Evolutionary conservation across 1,140 invertebrate genomes (phyloP), one percentile per base, ranked within the genome.

Genomic region (Cylas formicarius): DNA sequence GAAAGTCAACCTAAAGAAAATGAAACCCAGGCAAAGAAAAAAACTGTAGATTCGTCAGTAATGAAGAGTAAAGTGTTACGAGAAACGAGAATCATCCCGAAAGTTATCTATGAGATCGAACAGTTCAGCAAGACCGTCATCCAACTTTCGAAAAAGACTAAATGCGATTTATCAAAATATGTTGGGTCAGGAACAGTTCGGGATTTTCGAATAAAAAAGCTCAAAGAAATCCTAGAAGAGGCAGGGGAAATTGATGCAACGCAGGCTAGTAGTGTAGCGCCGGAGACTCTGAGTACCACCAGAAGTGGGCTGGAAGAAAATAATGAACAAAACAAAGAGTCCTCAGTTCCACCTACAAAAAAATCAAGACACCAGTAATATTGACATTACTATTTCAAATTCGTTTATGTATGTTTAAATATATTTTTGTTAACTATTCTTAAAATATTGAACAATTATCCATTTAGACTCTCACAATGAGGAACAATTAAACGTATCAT

Each of bases 41-140:
- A 58, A 5, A 63, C 59, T 31, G 27, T 48, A 13, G 72, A 74
- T 38, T 56, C 66, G 0, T 57, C 58, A 14, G 52, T 61, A 0
- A 62, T 71, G 28, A 70, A 72, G 11, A 73, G 67, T n/a, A 76
- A 76, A 65, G 68, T 79, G 26, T 57, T 80, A 5, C 69, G 68
- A 26, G 73, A 79, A 58, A 74, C 74, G 0, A 72, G 71, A 51
- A 51, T 65, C 3, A 75, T 80, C 52, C 76, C 77, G 2, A 72
- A 71, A 43, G 67, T 77, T 0, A 61, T 78, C 36, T 70, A 69
- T 47, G 72, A 72, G 48, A 72, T 78, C 9, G 76, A 80, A 61
- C 71, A 71, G 47, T 78, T 78, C 38, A 70, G 74, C 23, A 75
- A 75, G 56, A 72, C 69, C 38, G 59, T 78, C 22, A 69, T 76